These are phyloP conservation scores for Paramisgurnus dabryanus DNA, from an alignment of 2,113 vertebrate genomes.

Conservation along the genomic window DNA sequence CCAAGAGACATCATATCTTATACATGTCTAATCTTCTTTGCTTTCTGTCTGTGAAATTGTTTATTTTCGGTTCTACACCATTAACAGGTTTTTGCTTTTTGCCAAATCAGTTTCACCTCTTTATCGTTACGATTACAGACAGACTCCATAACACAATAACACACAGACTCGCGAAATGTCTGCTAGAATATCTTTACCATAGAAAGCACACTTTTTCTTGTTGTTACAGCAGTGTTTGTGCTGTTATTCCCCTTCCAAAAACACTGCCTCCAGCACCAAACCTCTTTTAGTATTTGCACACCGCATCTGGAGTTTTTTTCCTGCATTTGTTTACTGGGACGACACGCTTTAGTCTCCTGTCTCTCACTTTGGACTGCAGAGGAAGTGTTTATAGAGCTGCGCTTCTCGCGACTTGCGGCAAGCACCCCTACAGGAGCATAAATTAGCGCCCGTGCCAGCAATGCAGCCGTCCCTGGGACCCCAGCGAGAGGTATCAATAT, in stretches of 20 bases:
- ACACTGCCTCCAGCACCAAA: conserved; percentile 68
- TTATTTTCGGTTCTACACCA: too few species aligned
- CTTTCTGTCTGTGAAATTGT: too few species aligned
- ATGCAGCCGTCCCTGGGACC: conserved; percentile 61
- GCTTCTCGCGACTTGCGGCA: conserved; percentile 62
- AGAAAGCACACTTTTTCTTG: neutral
- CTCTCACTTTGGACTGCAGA: conserved; percentile 54
- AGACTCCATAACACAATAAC: too few species aligned
- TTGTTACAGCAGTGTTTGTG: conserved; percentile 58
- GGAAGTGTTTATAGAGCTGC: conserved; percentile 67
- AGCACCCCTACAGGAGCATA: conserved; percentile 69
- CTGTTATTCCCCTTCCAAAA: conserved; percentile 43
- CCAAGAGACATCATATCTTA: too few species aligned
- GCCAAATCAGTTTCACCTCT: neutral
- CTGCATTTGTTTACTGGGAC: conserved; percentile 42
- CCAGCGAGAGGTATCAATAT: conserved; percentile 73
- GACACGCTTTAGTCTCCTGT: conserved; percentile 42
- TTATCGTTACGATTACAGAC: too few species aligned
- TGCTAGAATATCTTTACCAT: conserved; percentile 6
- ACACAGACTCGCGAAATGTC: neutral
- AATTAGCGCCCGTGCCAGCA: conserved; percentile 72
- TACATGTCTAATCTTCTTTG: too few species aligned
- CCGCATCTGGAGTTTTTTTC: conserved; percentile 57
- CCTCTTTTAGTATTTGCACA: conserved; percentile 56
- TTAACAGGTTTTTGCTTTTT: neutral